Evolutionary conservation across 2,797 vertebrate species (phyloP).

Genomic region (Sebastes minor): DNA sequence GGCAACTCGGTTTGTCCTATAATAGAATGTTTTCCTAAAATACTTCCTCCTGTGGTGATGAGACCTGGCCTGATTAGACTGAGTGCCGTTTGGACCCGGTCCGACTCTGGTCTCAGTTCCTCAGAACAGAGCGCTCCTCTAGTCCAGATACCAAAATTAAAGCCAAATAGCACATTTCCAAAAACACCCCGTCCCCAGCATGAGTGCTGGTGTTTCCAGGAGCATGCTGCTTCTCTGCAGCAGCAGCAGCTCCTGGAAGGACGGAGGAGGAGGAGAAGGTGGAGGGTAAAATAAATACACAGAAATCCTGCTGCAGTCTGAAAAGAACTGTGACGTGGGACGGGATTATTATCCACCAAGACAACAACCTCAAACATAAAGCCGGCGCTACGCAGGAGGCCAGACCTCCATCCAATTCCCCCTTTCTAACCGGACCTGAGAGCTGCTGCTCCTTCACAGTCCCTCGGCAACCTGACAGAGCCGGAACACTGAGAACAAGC

Average conservation of each 20-base stretch:
- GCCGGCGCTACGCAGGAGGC: slow-evolving; percentile 15
- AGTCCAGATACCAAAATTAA: background rate
- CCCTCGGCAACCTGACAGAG: slow-evolving; percentile 15
- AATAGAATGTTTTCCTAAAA: background rate
- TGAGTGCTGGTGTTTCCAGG: background rate
- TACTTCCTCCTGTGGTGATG: background rate
- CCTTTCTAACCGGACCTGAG: slow-evolving; percentile 14
- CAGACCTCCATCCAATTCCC: slow-evolving; percentile 22
- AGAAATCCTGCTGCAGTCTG: slow-evolving; percentile 28
- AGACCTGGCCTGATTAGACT: background rate
- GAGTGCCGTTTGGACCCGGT: background rate
- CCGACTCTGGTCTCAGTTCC: background rate
- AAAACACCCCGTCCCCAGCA: slow-evolving; percentile 1
- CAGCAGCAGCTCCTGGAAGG: slow-evolving; percentile 1
- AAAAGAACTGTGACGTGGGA: slow-evolving; percentile 19
- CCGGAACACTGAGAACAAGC: background rate
- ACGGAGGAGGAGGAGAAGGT: background rate
- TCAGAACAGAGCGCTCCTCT: background rate
- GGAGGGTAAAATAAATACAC: slow-evolving; percentile 20
- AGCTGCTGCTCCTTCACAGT: background rate
- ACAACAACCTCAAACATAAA: slow-evolving; percentile 14
- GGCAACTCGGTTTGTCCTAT: background rate
- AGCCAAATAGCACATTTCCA: slow-evolving; percentile 1
- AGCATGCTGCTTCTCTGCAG: slow-evolving; percentile 19
- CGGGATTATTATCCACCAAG: slow-evolving; percentile 19